Percentiles rank a stretch among this genome's conserved stretches.
These are phyloP conservation scores for Lobophora halterata DNA, from an alignment of 2,888 invertebrate genomes.

Conservation along the genomic window DNA sequence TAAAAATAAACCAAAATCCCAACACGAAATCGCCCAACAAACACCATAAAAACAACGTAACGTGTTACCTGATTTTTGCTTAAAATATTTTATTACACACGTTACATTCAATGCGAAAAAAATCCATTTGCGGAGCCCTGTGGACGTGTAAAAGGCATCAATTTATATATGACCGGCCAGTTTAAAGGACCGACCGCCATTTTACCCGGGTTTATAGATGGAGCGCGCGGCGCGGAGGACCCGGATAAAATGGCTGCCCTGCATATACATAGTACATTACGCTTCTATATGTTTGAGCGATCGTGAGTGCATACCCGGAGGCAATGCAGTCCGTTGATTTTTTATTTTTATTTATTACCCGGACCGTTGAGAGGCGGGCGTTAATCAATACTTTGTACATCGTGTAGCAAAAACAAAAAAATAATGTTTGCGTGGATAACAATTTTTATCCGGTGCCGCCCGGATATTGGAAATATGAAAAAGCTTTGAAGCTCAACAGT, in stretches of 20 bases:
- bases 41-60: slow-evolving; percentile 14
- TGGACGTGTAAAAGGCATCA: slow-evolving; percentile 47
- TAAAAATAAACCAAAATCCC: slow-evolving; percentile 15
- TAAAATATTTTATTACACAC: slow-evolving; percentile 43
- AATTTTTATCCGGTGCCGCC: slow-evolving; percentile 42
- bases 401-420: slow-evolving; percentile 43
- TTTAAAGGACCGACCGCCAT: slow-evolving; percentile 31
- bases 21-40: slow-evolving; percentile 22
- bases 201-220: slow-evolving; percentile 24
- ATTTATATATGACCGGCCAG: slow-evolving; percentile 33
- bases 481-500: too few relatives aligned
- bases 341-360: slow-evolving; percentile 60
- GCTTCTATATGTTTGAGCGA: slow-evolving; percentile 48
- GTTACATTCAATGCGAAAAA: slow-evolving; percentile 46
- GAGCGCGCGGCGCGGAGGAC: slow-evolving; percentile 26
- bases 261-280: slow-evolving; percentile 34
- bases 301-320: slow-evolving; percentile 54
- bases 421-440: slow-evolving; percentile 43
- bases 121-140: slow-evolving; percentile 49
- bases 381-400: slow-evolving; percentile 63
- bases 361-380: slow-evolving; percentile 48
- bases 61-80: slow-evolving; percentile 21
- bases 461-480: slow-evolving; percentile 38
- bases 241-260: slow-evolving; percentile 33
- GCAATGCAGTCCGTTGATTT: slow-evolving; percentile 54